A percentile compares a stretch with the other conserved stretches of the same genome.
phyloP scores from a whole-genome alignment of 1,140 invertebrate species.

The Temnothorax longispinosus region DNA sequence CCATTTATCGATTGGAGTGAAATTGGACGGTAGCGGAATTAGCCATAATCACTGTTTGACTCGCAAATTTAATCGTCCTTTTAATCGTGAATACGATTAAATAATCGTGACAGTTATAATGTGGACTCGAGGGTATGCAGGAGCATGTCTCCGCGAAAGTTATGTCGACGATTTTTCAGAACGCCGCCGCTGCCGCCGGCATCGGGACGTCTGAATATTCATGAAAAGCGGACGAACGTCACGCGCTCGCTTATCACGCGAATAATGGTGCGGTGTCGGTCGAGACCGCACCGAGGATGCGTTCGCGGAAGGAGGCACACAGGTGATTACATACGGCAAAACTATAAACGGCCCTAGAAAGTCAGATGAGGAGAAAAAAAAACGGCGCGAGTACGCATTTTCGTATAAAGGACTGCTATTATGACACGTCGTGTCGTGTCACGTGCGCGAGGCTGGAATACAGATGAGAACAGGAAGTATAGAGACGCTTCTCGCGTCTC shows the following conservation, averaged over 20 bases:
- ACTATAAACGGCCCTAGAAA: background rate
- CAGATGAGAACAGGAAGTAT: background rate
- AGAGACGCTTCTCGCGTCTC: background rate
- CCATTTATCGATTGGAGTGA: background rate
- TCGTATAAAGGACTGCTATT: background rate
- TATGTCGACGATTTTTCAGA: conserved; percentile 63
- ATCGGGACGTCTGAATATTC: conserved; percentile 60
- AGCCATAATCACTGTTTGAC: background rate
- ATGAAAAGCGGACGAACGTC: conserved; percentile 33
- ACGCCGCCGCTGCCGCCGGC: background rate
- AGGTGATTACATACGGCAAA: background rate
- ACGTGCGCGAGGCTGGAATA: background rate
- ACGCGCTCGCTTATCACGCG: conserved; percentile 29
- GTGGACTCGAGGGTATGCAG: background rate
- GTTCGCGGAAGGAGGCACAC: background rate
- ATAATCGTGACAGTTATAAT: conserved; percentile 9
- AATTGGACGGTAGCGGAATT: background rate
- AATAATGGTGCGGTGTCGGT: background rate
- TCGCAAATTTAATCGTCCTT: conserved; percentile 2
- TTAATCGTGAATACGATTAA: conserved; percentile 33
- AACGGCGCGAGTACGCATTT: background rate
- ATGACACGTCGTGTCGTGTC: background rate
- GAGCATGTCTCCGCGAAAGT: background rate
- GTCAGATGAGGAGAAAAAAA: background rate
- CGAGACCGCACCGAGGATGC: too few relatives aligned